Percentiles rank a stretch among this genome's conserved stretches.
Evolutionary conservation across 1,140 invertebrate species (phyloP).

Genomic region (Hestina assimilis): DNA sequence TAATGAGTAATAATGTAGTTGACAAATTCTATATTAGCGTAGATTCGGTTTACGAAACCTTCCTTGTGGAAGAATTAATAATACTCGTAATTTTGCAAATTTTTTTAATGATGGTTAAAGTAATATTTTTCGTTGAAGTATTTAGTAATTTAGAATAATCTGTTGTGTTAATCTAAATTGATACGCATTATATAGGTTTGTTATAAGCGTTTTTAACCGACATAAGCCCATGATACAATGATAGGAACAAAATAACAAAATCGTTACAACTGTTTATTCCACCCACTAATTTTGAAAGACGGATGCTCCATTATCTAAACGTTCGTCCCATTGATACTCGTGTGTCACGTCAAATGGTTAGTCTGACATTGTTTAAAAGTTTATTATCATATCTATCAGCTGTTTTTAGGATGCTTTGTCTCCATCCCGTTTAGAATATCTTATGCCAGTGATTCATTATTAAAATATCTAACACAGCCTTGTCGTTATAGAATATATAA

Average conservation of each 20-base stretch:
- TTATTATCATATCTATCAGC: conserved; percentile 53
- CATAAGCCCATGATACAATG: neutral
- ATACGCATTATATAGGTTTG: too few species aligned
- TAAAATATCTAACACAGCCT: too few species aligned
- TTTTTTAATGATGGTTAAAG: too few species aligned
- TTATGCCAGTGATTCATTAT: neutral
- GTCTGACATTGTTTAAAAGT: conserved; percentile 45
- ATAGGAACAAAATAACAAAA: neutral
- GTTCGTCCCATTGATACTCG: conserved; percentile 52
- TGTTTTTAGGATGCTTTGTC: conserved; percentile 34
- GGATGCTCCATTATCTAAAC: conserved; percentile 48
- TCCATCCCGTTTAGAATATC: conserved; percentile 10
- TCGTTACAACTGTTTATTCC: neutral
- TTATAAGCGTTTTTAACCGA: too few species aligned
- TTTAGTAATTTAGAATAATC: too few species aligned
- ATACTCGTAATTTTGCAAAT: too few species aligned
- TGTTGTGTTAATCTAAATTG: too few species aligned
- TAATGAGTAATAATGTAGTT: neutral
- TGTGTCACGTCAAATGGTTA: conserved; percentile 51
- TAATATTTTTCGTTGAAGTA: too few species aligned
- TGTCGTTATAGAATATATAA: too few species aligned
- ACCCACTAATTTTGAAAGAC: conserved; percentile 30
- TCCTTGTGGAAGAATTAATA: too few species aligned
- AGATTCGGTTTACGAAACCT: too few species aligned
- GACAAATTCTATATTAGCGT: too few species aligned